Evolutionary conservation across 2,113 vertebrate genomes (phyloP).

Genomic region (Solea senegalensis): DNA sequence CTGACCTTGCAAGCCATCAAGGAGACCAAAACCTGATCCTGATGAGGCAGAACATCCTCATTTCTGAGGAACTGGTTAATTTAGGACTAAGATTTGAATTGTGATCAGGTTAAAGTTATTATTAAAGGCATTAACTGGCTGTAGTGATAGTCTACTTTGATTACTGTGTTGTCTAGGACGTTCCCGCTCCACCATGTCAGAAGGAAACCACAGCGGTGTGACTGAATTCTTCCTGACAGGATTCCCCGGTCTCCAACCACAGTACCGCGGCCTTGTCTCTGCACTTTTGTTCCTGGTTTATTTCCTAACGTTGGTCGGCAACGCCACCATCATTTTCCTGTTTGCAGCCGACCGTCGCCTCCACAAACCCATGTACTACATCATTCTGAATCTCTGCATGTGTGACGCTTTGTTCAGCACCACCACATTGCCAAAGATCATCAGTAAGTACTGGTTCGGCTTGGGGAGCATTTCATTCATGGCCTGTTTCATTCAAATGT

Average conservation of each 20-base stretch:
- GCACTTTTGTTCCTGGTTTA: slow-evolving; percentile 54
- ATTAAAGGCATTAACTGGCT: no score
- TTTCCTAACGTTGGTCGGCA: slow-evolving; percentile 45
- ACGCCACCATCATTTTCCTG: slow-evolving; percentile 19
- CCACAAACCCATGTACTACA: slow-evolving; percentile 70
- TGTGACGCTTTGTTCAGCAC: slow-evolving; percentile 69
- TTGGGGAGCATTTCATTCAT: slow-evolving; percentile 60
- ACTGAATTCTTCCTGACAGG: slow-evolving; percentile 60
- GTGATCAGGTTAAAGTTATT: no score
- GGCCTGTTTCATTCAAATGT: slow-evolving; percentile 73
- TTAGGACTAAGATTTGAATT: no score
- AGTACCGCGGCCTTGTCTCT: slow-evolving; percentile 53
- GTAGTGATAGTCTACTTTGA: no score
- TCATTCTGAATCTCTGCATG: slow-evolving; percentile 51
- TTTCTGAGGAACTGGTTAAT: no score
- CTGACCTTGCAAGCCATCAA: no score
- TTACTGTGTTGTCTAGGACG: neutral
- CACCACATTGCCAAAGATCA: slow-evolving; percentile 64
- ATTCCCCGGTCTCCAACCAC: slow-evolving; percentile 65
- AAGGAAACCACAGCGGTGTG: slow-evolving; percentile 53
- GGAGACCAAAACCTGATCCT: no score
- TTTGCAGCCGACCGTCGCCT: slow-evolving; percentile 46
- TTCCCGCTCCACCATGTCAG: slow-evolving; percentile 45
- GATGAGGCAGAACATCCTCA: no score
- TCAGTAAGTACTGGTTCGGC: slow-evolving; percentile 63